Percentiles rank a stretch among this genome's conserved stretches.
Conservation (phyloP, 2,888 invertebrate species). For the Prosopocoilus inquinatus region DNA sequence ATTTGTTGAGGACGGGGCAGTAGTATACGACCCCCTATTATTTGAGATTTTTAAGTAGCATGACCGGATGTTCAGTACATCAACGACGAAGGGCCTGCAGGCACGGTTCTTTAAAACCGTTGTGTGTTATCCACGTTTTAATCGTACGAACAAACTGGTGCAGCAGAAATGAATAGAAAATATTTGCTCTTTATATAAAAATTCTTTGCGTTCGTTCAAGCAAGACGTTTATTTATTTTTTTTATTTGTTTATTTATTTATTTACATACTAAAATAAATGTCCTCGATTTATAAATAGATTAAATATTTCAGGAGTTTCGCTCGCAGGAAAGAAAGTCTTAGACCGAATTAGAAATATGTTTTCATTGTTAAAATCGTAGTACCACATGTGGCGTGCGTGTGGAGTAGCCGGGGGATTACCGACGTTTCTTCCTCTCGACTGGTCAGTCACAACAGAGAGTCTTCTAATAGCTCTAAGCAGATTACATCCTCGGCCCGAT, state of each 20-base stretch:
- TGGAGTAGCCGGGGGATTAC: constrained; percentile 41
- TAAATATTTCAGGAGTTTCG: not conserved
- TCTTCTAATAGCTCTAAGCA: constrained; percentile 49
- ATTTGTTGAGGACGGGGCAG: not conserved
- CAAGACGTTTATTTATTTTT: not conserved
- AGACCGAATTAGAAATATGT: not conserved
- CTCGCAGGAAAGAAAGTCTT: not conserved
- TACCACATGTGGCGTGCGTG: constrained; percentile 30
- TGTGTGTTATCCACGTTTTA: not conserved
- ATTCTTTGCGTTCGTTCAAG: too few species aligned
- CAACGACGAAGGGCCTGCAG: not conserved
- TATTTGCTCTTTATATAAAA: not conserved
- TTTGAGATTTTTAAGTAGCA: not conserved
- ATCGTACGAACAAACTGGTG: not conserved
- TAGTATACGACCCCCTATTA: not conserved
- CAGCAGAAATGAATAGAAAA: not conserved
- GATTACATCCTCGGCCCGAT: constrained; percentile 44
- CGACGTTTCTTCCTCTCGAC: constrained; percentile 46
- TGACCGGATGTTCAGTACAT: constrained; percentile 4
- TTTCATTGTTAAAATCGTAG: constrained; percentile 8
- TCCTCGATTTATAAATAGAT: not conserved
- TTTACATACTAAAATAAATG: not conserved
- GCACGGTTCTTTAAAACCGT: not conserved
- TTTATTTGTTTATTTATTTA: not conserved
- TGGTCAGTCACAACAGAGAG: constrained; percentile 45